phyloP scores from a whole-genome alignment of 2,797 vertebrate genomes.

The Pterois miles region DNA sequence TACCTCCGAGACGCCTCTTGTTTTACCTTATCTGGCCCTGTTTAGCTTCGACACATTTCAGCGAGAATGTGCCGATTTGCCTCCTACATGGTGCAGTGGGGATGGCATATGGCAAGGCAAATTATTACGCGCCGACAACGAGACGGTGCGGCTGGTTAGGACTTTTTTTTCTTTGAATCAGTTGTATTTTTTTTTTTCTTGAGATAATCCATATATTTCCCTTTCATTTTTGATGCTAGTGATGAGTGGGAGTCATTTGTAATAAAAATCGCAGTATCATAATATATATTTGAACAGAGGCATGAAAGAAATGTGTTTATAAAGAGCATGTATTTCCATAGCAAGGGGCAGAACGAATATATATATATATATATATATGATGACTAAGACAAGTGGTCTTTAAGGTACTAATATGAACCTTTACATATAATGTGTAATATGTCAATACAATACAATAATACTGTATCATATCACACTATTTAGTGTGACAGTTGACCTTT shows the following conservation, averaged over 20 bases:
- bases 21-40: constrained; percentile 76
- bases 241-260: constrained; percentile 12
- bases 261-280: background rate
- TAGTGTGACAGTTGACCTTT: background rate
- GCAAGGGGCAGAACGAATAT: background rate
- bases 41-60: constrained; percentile 73
- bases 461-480: background rate
- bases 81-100: constrained; percentile 63
- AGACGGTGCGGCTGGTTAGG: constrained; percentile 35
- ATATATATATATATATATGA: background rate
- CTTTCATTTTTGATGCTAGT: background rate
- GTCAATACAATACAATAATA: background rate
- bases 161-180: constrained; percentile 6
- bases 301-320: background rate
- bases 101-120: constrained; percentile 60
- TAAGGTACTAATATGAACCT: background rate
- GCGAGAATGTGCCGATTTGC: constrained; percentile 53
- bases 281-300: constrained; percentile 15
- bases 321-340: background rate
- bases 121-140: constrained; percentile 61
- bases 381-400: background rate
- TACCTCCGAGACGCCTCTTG: constrained; percentile 72
- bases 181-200: background rate
- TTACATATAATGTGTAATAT: background rate
- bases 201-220: background rate